These are phyloP conservation scores for Anoura caudifer DNA, from an alignment of 2,113 vertebrate species.

Conservation along the genomic window DNA sequence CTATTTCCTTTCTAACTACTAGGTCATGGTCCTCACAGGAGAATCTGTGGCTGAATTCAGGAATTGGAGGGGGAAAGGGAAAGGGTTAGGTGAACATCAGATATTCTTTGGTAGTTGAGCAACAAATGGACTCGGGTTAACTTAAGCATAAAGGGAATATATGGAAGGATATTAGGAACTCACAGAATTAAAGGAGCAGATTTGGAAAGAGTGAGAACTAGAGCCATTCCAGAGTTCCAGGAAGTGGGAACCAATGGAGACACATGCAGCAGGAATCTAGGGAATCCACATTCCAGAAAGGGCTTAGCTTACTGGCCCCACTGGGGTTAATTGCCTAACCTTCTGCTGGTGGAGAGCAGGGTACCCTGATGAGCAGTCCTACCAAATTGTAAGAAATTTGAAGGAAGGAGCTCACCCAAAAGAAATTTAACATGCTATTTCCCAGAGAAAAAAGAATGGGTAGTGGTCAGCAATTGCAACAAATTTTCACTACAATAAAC, in stretches of 20 bases:
- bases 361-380: background rate
- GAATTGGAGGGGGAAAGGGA: background rate
- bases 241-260: background rate
- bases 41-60: background rate
- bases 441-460: slow-evolving; percentile 14
- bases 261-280: background rate
- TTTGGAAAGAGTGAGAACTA: background rate
- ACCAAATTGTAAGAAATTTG: background rate
- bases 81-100: background rate
- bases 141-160: background rate
- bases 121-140: background rate
- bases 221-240: background rate
- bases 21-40: background rate
- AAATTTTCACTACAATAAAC: background rate
- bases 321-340: background rate
- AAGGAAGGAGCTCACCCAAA: slow-evolving; percentile 14
- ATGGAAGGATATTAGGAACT: background rate
- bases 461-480: background rate
- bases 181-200: background rate
- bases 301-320: background rate
- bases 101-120: background rate
- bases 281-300: background rate
- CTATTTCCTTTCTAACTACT: background rate
- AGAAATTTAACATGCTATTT: background rate
- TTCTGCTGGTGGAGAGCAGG: background rate